Evolutionary conservation across 2,113 vertebrate species (phyloP), one percentile per base, ranked within the genome.

Genomic region (Platichthys flesus): DNA sequence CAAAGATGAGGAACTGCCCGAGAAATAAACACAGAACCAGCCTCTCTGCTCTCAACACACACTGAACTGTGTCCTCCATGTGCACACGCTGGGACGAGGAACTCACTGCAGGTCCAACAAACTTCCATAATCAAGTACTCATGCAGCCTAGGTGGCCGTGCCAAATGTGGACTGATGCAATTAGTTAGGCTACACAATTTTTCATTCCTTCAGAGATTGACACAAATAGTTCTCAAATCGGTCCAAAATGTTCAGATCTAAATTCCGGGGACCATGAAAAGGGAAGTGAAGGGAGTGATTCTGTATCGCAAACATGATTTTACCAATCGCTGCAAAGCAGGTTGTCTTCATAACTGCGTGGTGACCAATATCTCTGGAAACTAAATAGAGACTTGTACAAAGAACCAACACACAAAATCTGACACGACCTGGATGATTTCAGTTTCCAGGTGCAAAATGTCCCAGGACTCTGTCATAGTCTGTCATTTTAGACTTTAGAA

Each of bases 141-240:
- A 67, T 85, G 78, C 31, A 64, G 62, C 59, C 67, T 67, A 64
- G 51, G 67, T 61, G 57, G 9, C 66, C 26, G 8, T 21, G 81
- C 84, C 84, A 85, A 81, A 75, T 76, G 76, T 70, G 62, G 59
- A 78, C 71, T 80, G 76, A 87, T 86, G 77, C 82, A 85, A 84
- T 86, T 88, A 81, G 79, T 78, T 71, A 64, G 67, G 81, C 83
- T 76, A 66, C 79, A 86, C 66, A 78, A 65, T 83, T 85, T 80
- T 84, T 85, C 75, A 85, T 35, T 76, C 61, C 71, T 55, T 85
- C 58, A 74, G 26, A 83, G 18, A 72, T 63, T 68, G 72, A 81
- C 78, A 67, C 52, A 74, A 85, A 77, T 71, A 37, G 23, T 68
- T 37, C 59, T 21, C 70, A 62, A 79, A 80, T 64, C 70, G 15